Evolutionary conservation across 2,113 vertebrate genomes (phyloP).

Genomic region (Phaetusa simplex): DNA sequence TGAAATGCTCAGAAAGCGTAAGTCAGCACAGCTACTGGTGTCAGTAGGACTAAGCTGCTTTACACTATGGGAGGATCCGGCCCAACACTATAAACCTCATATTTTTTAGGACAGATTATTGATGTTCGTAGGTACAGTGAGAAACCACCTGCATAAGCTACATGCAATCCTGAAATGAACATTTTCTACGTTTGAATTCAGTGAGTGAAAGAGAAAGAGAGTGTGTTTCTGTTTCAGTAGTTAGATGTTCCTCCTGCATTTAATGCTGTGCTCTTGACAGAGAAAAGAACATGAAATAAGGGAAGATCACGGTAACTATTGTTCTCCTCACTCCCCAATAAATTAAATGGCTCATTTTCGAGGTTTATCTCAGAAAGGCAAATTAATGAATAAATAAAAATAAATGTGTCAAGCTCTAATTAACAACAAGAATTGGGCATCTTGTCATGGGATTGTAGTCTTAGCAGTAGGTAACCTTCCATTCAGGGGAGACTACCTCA

Average conservation of each 20-base stretch:
- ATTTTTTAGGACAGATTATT: not conserved
- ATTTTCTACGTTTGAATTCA: not conserved
- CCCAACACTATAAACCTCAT: not conserved
- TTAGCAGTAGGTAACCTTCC: slow-evolving; percentile 59
- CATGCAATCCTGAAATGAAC: not conserved
- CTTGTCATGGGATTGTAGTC: slow-evolving; percentile 50
- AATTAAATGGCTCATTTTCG: slow-evolving; percentile 65
- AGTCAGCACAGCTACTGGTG: not conserved
- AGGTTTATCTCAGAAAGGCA: slow-evolving; percentile 29
- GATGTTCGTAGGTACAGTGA: not conserved
- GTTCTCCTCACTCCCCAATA: slow-evolving; percentile 37
- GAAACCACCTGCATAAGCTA: not conserved
- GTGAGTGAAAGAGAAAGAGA: not conserved
- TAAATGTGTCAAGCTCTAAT: slow-evolving; percentile 70
- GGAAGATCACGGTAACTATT: slow-evolving; percentile 41
- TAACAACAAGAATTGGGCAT: slow-evolving; percentile 58
- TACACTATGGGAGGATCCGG: not conserved
- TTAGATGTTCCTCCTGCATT: not conserved
- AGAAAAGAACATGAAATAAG: slow-evolving; percentile 45
- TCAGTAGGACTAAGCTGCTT: not conserved
- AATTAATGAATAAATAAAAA: slow-evolving; percentile 74
- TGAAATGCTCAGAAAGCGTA: not conserved
- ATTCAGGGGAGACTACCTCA: not conserved
- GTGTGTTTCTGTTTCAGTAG: not conserved
- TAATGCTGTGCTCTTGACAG: not conserved